Evolutionary conservation across 2,888 invertebrate species (phyloP).

Genomic region (Agriopis leucophaearia): DNA sequence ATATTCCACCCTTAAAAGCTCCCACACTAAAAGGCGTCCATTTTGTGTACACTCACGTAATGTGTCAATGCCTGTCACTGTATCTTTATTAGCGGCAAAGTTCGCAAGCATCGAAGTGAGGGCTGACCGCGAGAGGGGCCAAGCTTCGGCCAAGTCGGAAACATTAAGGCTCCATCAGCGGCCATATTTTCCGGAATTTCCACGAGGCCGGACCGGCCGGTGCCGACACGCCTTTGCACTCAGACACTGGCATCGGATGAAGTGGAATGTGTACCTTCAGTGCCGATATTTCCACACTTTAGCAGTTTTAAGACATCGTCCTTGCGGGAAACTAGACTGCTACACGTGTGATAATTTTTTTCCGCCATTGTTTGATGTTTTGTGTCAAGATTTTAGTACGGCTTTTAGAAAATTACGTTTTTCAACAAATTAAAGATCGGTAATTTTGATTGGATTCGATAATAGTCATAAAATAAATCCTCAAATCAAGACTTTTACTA

Average conservation of each 20-base stretch:
- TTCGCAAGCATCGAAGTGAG: conserved; percentile 70
- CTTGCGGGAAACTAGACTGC: conserved; percentile 8
- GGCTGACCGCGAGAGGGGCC: conserved; percentile 76
- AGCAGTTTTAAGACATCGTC: conserved; percentile 63
- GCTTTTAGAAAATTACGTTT: neutral
- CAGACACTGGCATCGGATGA: conserved; percentile 73
- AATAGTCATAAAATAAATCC: conserved; percentile 23
- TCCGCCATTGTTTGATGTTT: conserved; percentile 1
- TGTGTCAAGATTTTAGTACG: neutral
- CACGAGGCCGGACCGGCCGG: conserved; percentile 74
- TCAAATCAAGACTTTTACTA: conserved; percentile 29
- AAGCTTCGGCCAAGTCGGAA: conserved; percentile 70
- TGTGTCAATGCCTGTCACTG: conserved; percentile 52
- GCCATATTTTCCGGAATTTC: conserved; percentile 84
- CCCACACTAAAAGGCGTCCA: conserved; percentile 34
- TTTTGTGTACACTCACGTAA: conserved; percentile 41
- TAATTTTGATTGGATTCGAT: neutral
- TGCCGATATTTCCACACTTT: conserved; percentile 75
- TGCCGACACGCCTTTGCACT: conserved; percentile 85
- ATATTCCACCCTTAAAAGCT: conserved; percentile 31
- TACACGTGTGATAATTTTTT: conserved; percentile 15
- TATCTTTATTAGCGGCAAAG: conserved; percentile 64
- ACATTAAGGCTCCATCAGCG: conserved; percentile 84
- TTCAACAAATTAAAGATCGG: neutral
- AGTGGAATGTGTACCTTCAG: conserved; percentile 75